Conservation (phyloP, 1,140 invertebrate species). For the Bombus waltoni region DNA sequence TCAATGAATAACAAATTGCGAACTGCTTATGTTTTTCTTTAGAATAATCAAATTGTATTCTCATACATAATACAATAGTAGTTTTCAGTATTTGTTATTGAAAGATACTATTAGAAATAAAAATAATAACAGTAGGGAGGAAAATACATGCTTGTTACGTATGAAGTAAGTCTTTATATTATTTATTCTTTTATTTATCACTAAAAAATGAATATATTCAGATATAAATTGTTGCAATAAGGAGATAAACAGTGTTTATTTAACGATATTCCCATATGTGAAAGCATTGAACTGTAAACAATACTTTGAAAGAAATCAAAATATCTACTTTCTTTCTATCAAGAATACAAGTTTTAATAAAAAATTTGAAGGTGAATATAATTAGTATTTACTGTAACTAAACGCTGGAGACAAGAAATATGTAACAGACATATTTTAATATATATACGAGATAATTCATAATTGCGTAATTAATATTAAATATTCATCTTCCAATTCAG, state of each 20-base stretch:
- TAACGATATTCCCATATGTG: constrained; percentile 8
- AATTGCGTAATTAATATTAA: constrained; percentile 2
- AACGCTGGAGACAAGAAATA: constrained; percentile 76
- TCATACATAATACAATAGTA: constrained; percentile 26
- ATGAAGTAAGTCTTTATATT: constrained; percentile 27
- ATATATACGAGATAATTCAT: constrained; percentile 13
- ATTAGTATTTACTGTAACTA: constrained; percentile 19
- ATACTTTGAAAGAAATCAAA: neutral
- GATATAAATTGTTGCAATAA: constrained; percentile 26
- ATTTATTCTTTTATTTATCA: constrained; percentile 40
- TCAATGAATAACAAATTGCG: constrained; percentile 1
- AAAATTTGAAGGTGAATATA: constrained; percentile 19
- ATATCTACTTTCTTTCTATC: constrained; percentile 14
- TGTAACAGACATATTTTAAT: constrained; percentile 55
- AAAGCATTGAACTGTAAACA: neutral
- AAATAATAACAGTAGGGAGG: constrained; percentile 37
- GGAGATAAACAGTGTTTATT: constrained; percentile 21
- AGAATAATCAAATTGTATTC: constrained; percentile 25
- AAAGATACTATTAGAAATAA: constrained; percentile 24
- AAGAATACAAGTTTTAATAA: constrained; percentile 21
- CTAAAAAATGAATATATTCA: constrained; percentile 14
- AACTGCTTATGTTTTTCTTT: constrained; percentile 18
- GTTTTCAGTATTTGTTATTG: constrained; percentile 34
- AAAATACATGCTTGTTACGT: constrained; percentile 45
- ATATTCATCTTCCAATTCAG: constrained; percentile 4